Conservation (phyloP, 2,113 vertebrate species). For the Murina feae region DNA sequence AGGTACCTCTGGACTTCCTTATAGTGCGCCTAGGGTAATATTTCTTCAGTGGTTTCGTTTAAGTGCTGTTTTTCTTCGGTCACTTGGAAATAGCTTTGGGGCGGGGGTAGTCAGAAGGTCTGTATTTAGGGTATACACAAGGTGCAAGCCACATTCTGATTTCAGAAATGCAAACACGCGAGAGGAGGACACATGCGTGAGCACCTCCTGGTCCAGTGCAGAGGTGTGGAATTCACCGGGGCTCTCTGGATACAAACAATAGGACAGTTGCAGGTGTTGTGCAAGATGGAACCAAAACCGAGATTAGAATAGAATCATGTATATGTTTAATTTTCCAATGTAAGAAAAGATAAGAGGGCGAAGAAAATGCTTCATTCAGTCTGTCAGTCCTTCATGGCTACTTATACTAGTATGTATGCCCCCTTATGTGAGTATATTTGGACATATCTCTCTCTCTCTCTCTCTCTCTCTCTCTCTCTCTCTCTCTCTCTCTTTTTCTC, state of each 20-base stretch:
- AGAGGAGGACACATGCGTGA: not conserved
- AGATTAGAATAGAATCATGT: not conserved
- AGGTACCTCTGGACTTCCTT: not conserved
- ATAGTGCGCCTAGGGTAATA: not conserved
- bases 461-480: not conserved
- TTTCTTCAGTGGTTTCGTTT: slow-evolving; percentile 30
- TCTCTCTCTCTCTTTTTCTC: not conserved
- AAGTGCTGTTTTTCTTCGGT: not conserved
- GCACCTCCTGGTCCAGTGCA: not conserved
- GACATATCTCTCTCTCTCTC: not conserved
- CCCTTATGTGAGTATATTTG: not conserved
- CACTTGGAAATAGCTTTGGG: slow-evolving; percentile 16
- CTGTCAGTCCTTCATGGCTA: not conserved
- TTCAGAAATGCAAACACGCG: not conserved
- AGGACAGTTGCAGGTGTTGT: not conserved
- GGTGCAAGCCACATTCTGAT: not conserved
- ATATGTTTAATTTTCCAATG: not conserved
- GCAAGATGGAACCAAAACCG: slow-evolving; percentile 15
- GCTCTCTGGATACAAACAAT: not conserved
- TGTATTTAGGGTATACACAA: not conserved
- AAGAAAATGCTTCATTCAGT: not conserved
- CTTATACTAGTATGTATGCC: not conserved
- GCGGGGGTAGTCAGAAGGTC: not conserved
- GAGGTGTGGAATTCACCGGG: not conserved
- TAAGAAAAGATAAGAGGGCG: not conserved